phyloP scores from a whole-genome alignment of 2,888 invertebrate genomes.

The Cylloceria caligata region DNA sequence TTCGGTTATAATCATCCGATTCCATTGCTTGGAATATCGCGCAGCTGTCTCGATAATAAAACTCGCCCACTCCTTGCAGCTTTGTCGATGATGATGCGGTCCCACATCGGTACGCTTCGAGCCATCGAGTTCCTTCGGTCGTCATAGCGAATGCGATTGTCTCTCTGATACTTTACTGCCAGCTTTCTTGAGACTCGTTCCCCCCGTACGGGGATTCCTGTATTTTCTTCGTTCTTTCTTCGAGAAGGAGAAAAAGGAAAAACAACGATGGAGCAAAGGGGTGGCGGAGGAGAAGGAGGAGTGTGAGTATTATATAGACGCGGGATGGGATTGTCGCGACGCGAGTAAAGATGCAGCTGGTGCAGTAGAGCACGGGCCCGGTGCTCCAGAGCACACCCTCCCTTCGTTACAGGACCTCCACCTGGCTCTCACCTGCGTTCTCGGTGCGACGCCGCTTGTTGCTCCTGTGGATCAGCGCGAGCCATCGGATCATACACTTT shows the following conservation, averaged over 20 bases:
- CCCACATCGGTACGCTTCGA: slow-evolving; percentile 59
- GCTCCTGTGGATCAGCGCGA: slow-evolving; percentile 57
- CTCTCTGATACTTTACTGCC: background rate
- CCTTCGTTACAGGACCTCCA: slow-evolving; percentile 74
- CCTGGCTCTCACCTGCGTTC: slow-evolving; percentile 72
- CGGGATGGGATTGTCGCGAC: slow-evolving; percentile 24
- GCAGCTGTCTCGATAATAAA: slow-evolving; percentile 43
- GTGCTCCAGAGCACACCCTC: slow-evolving; percentile 73
- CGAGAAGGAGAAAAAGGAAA: background rate
- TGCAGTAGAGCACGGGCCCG: slow-evolving; percentile 74
- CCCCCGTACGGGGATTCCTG: background rate
- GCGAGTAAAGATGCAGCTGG: slow-evolving; percentile 53
- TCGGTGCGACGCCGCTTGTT: slow-evolving; percentile 40
- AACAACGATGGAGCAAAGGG: slow-evolving; percentile 40
- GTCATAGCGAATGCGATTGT: slow-evolving; percentile 13
- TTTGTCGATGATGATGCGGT: slow-evolving; percentile 9
- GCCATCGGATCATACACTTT: slow-evolving; percentile 22
- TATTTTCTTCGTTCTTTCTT: slow-evolving; percentile 32
- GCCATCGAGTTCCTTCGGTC: slow-evolving; percentile 14
- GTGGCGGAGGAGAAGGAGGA: no score
- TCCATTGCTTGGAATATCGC: background rate
- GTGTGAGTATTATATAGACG: slow-evolving; percentile 32
- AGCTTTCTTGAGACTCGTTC: background rate
- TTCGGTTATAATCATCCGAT: no score
- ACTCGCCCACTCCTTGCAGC: background rate